These are phyloP conservation scores for Protobothrops mucrosquamatus DNA, from an alignment of 2,113 vertebrate genomes.

Conservation along the genomic window DNA sequence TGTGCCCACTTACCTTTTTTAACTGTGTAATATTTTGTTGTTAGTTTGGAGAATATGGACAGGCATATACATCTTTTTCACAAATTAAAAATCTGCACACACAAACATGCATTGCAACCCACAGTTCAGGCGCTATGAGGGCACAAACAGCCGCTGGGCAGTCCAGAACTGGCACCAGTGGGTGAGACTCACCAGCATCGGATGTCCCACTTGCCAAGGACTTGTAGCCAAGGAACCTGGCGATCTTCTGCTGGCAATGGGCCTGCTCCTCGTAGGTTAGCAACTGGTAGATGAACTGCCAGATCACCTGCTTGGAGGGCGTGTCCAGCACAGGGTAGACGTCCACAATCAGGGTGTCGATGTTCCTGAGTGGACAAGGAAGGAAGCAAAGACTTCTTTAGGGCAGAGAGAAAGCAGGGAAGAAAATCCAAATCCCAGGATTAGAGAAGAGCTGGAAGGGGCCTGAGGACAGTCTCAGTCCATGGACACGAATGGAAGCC, in stretches of 20 bases:
- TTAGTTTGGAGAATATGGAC: neutral
- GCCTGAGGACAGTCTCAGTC: neutral
- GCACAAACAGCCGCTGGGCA: neutral
- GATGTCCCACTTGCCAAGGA: conserved; percentile 72
- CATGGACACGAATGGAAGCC: neutral
- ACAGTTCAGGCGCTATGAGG: neutral
- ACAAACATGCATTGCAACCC: neutral
- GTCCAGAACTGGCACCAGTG: too few species aligned
- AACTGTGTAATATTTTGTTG: neutral
- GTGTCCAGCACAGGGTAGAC: conserved; percentile 94
- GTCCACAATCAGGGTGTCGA: conserved; percentile 95
- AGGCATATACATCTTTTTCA: neutral
- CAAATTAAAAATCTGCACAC: neutral
- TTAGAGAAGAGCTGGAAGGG: neutral
- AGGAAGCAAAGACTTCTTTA: neutral
- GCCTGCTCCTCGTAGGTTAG: conserved; percentile 97
- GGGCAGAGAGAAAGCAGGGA: too few species aligned
- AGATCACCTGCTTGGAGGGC: conserved; percentile 95
- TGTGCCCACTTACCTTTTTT: neutral
- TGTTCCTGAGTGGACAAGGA: conserved; percentile 75
- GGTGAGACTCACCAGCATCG: neutral
- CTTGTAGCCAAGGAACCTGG: conserved; percentile 92
- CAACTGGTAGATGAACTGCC: conserved; percentile 98
- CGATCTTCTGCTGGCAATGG: conserved; percentile 94
- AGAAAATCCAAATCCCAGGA: too few species aligned